Evolutionary conservation across 2,888 invertebrate species (phyloP).

Genomic region (Antitype chi): DNA sequence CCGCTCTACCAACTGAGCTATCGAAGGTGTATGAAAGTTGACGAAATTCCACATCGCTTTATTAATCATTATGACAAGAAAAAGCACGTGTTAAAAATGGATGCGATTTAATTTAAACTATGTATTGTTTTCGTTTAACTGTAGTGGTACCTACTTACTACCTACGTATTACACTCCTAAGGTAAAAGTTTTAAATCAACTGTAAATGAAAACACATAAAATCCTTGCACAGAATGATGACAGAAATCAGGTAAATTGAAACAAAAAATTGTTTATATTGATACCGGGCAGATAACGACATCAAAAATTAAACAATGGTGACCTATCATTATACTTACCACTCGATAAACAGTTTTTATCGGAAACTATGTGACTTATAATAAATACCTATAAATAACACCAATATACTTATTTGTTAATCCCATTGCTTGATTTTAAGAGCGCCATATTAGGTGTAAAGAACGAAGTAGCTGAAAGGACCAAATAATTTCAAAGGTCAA

Average conservation of each 20-base stretch:
- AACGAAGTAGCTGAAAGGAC: neutral
- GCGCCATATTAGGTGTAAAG: neutral
- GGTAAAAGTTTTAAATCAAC: neutral
- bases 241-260: slow-evolving; percentile 13
- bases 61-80: neutral
- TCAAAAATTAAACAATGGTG: slow-evolving; percentile 12
- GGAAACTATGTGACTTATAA: slow-evolving; percentile 8
- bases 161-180: neutral
- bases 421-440: neutral
- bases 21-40: slow-evolving; percentile 78
- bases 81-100: neutral
- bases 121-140: neutral
- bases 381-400: slow-evolving; percentile 7
- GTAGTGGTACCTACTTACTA: too few relatives aligned
- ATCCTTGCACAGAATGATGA: neutral
- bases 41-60: slow-evolving; percentile 8
- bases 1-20: slow-evolving; percentile 88
- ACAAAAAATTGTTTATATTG: neutral
- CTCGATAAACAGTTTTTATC: slow-evolving; percentile 8
- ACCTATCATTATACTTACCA: slow-evolving; percentile 3
- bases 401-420: neutral
- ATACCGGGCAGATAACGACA: slow-evolving; percentile 13
- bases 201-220: neutral
- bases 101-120: neutral
- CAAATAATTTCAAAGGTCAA: neutral